Conservation (phyloP, 2,113 vertebrate genomes). For the Cygnus buccinator region DNA sequence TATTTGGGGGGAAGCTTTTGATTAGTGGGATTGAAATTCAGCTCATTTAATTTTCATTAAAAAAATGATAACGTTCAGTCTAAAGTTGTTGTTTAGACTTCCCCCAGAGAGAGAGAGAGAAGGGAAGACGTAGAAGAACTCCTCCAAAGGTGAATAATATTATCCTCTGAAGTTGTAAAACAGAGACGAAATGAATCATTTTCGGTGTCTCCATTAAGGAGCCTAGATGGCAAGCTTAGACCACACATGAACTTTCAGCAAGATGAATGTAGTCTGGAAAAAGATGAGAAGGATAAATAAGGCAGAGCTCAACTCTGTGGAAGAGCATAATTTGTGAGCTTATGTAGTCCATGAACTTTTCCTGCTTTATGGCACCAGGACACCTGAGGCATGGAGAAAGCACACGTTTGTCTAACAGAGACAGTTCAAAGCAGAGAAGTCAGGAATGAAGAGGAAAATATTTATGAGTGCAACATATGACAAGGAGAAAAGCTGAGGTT, state of each 20-base stretch:
- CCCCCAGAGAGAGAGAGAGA: not conserved
- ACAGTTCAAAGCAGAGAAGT: not conserved
- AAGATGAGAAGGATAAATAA: conserved; percentile 25
- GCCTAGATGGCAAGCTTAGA: conserved; percentile 68
- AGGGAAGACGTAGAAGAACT: not conserved
- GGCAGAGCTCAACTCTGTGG: not conserved
- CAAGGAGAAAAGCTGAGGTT: not conserved
- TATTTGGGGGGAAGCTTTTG: not conserved
- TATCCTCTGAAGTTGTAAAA: conserved; percentile 11
- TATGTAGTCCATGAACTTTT: conserved; percentile 1
- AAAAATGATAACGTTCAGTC: not conserved
- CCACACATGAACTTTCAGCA: conserved; percentile 50
- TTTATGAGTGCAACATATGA: not conserved
- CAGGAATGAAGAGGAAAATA: not conserved
- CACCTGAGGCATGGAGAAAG: not conserved
- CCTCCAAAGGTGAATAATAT: conserved; percentile 1
- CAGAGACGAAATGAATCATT: not conserved
- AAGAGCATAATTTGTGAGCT: not conserved
- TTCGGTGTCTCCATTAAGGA: conserved; percentile 25
- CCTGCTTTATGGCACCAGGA: not conserved
- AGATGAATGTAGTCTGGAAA: conserved; percentile 34
- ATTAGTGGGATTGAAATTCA: not conserved
- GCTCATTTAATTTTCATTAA: not conserved
- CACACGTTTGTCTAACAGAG: not conserved
- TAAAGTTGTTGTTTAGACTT: conserved; percentile 17